Evolutionary conservation across 2,797 vertebrate species (phyloP).

Genomic region (Periophthalmus magnuspinnatus): DNA sequence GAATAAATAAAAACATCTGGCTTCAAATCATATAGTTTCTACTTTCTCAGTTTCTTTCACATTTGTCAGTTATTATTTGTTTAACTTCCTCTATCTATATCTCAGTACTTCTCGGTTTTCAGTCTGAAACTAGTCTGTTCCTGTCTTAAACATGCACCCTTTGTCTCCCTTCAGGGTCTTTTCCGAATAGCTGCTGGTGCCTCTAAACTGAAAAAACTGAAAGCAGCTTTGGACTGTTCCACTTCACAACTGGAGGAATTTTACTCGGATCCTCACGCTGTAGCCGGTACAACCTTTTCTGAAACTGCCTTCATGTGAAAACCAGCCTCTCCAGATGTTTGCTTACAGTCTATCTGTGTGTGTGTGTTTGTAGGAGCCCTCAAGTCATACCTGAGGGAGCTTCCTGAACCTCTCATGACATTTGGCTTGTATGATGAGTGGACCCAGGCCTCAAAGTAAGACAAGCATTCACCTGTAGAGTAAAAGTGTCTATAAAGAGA

Average conservation of each 20-base stretch:
- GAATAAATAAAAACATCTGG: background rate
- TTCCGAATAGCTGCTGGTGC: conserved; percentile 97
- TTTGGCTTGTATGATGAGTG: conserved; percentile 93
- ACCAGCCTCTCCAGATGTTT: conserved; percentile 20
- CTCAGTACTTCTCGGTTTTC: conserved; percentile 34
- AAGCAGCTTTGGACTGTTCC: conserved; percentile 96
- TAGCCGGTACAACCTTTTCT: conserved; percentile 82
- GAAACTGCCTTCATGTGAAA: conserved; percentile 12
- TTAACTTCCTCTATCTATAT: conserved; percentile 47
- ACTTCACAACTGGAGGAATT: conserved; percentile 96
- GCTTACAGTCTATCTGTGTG: conserved; percentile 18
- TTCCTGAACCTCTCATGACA: conserved; percentile 96
- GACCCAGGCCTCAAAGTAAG: conserved; percentile 90
- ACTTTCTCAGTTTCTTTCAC: conserved; percentile 20
- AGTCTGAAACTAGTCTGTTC: conserved; percentile 39
- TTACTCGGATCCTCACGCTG: conserved; percentile 97
- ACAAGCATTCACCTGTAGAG: conserved; percentile 19
- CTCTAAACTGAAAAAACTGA: conserved; percentile 96
- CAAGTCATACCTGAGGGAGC: conserved; percentile 95
- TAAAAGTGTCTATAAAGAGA: conserved; percentile 20
- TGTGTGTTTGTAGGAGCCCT: conserved; percentile 84
- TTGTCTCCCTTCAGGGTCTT: conserved; percentile 80
- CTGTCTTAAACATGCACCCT: conserved; percentile 8
- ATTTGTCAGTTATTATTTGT: conserved; percentile 3
- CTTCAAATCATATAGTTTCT: background rate